Evolutionary conservation across 2,113 vertebrate species (phyloP).

Genomic region (human): DNA sequence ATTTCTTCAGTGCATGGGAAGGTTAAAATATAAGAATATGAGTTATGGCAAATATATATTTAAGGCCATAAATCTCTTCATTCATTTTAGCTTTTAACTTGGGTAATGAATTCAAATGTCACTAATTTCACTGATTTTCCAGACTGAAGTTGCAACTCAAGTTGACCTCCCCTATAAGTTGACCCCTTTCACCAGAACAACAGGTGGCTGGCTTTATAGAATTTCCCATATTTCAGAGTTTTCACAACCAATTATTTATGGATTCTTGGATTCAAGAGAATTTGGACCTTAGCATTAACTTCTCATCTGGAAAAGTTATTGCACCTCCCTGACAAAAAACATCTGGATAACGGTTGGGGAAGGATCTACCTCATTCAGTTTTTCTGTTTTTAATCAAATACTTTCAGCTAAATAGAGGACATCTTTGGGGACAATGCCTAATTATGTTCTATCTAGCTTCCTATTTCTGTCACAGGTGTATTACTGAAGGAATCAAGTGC

Average conservation of each 20-base stretch:
- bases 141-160: slow-evolving; percentile 10
- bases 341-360: neutral
- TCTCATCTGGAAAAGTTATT: neutral
- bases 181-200: neutral
- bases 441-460: neutral
- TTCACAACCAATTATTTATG: slow-evolving; percentile 43
- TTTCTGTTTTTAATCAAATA: neutral
- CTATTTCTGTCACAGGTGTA: neutral
- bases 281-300: neutral
- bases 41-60: neutral
- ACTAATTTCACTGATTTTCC: neutral
- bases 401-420: neutral
- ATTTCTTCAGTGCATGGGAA: neutral
- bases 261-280: slow-evolving; percentile 43
- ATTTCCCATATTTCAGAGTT: slow-evolving; percentile 12
- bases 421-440: neutral
- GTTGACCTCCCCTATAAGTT: neutral
- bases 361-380: neutral
- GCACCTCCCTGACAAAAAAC: neutral
- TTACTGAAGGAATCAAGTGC: neutral
- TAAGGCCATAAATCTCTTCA: neutral
- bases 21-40: neutral
- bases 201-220: slow-evolving; percentile 52
- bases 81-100: slow-evolving; percentile 27
- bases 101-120: neutral